Percentiles rank a stretch among this genome's conserved stretches.
Conservation (phyloP, 2,888 invertebrate genomes). For the Fragum whitleyi region DNA sequence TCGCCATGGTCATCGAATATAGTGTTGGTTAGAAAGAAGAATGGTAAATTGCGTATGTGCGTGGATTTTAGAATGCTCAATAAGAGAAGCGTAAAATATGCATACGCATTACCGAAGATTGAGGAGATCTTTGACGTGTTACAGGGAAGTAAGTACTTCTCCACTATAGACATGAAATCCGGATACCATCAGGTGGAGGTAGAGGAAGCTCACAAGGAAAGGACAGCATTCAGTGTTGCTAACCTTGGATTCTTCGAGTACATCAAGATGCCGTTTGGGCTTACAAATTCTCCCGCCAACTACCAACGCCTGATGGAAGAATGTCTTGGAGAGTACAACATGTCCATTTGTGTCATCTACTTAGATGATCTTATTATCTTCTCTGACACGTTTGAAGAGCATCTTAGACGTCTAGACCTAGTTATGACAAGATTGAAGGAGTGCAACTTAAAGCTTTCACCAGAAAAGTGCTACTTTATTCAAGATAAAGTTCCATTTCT, state of each 20-base stretch:
- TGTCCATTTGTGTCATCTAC: constrained; percentile 13
- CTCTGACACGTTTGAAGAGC: constrained; percentile 14
- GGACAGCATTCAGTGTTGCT: constrained; percentile 5
- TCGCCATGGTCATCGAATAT: background rate
- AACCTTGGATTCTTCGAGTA: background rate
- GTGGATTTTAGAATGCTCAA: background rate
- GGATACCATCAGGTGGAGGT: constrained; percentile 25
- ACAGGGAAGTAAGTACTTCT: constrained; percentile 10
- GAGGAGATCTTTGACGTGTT: background rate
- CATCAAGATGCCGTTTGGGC: constrained; percentile 19
- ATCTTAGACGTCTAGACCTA: background rate
- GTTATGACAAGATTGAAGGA: constrained; percentile 2
- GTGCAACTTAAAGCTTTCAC: constrained; percentile 11
- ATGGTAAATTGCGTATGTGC: background rate
- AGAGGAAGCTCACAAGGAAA: constrained; percentile 9
- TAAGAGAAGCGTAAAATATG: background rate
- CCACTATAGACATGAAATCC: constrained; percentile 6
- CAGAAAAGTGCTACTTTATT: constrained; percentile 19
- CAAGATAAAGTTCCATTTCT: background rate
- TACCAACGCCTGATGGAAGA: background rate
- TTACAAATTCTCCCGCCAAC: no score
- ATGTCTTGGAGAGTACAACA: constrained; percentile 9
- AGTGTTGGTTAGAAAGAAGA: background rate
- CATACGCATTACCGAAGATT: background rate
- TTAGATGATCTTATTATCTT: constrained; percentile 24